Evolutionary conservation across 2,113 vertebrate species (phyloP).

Genomic region (Charadrius vociferus): DNA sequence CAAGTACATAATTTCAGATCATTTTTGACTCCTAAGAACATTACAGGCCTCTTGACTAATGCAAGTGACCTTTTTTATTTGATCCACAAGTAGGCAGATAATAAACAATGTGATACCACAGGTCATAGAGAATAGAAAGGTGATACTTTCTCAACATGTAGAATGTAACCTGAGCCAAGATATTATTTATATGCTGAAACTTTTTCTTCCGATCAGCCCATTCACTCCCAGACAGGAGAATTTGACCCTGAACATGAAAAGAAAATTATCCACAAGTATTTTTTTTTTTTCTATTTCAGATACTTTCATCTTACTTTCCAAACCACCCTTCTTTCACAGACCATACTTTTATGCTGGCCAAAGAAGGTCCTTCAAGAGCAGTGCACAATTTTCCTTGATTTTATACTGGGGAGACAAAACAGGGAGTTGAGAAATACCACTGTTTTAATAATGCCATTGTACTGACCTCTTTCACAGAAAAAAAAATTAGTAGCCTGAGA

Average conservation of each 20-base stretch:
- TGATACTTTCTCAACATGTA: neutral
- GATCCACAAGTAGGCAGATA: neutral
- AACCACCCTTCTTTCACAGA: neutral
- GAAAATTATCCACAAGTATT: neutral
- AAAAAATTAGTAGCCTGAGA: neutral
- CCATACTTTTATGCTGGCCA: neutral
- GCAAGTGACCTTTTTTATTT: constrained; percentile 15
- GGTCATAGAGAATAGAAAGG: neutral
- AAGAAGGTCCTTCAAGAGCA: neutral
- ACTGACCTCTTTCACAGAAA: neutral
- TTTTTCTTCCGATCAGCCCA: neutral
- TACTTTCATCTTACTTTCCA: neutral
- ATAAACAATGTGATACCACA: neutral
- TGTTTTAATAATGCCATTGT: neutral
- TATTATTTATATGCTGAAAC: neutral
- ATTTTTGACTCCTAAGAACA: neutral
- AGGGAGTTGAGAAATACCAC: neutral
- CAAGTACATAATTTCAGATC: neutral
- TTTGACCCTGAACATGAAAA: neutral
- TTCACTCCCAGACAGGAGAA: neutral
- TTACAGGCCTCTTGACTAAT: neutral
- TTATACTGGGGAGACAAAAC: neutral
- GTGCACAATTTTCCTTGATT: neutral
- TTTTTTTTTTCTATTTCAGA: neutral
- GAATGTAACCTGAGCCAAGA: neutral